Evolutionary conservation across 2,797 vertebrate genomes (phyloP).

Genomic region (Falco rusticolus): DNA sequence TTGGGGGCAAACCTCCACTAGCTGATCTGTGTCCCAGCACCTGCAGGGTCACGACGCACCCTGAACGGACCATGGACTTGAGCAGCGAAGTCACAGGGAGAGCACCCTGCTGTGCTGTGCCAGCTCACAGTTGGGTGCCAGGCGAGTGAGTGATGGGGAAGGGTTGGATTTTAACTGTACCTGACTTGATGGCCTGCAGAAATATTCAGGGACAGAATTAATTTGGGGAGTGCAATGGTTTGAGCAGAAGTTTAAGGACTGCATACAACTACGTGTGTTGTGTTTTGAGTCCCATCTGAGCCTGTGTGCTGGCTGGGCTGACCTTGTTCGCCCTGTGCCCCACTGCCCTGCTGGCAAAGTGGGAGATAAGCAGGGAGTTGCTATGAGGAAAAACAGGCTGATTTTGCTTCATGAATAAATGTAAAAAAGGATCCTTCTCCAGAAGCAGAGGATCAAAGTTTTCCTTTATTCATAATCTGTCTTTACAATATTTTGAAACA

Average conservation of each 20-base stretch:
- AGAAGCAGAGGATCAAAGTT: not conserved
- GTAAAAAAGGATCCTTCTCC: not conserved
- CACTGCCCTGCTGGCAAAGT: not conserved
- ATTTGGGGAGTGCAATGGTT: not conserved
- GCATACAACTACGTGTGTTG: fast-evolving
- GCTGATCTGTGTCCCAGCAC: not conserved
- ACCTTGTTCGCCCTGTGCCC: not conserved
- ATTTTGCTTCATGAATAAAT: not conserved
- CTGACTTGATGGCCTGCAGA: not conserved
- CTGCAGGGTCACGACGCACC: not conserved
- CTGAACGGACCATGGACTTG: fast-evolving
- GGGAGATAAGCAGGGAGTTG: not conserved
- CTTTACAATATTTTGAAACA: not conserved
- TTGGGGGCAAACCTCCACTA: not conserved
- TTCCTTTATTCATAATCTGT: not conserved
- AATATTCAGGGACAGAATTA: not conserved
- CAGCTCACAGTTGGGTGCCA: not conserved
- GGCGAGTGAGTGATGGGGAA: not conserved
- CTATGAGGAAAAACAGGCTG: not conserved
- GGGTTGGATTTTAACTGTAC: not conserved
- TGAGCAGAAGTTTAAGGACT: not conserved
- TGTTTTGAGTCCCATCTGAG: not conserved
- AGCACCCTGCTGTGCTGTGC: not conserved
- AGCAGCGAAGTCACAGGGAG: not conserved
- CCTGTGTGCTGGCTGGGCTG: not conserved